Evolutionary conservation across 2,113 vertebrate species (phyloP).

Genomic region (Scopus umbretta): DNA sequence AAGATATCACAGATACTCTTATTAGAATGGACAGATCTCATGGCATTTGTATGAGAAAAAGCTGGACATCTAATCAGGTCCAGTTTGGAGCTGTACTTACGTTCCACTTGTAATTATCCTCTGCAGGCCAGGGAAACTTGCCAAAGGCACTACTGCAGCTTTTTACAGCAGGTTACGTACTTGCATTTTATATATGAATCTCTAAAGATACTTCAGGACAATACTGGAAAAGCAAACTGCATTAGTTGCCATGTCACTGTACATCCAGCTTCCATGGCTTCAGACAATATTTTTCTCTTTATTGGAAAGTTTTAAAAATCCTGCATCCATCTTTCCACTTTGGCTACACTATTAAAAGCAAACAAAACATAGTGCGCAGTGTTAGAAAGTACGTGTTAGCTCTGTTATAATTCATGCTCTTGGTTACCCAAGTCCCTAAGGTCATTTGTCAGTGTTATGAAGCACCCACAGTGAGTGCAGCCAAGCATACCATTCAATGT

Average conservation of each 20-base stretch:
- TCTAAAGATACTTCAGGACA: neutral
- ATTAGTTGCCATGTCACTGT: neutral
- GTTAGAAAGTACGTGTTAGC: neutral
- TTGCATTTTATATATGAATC: neutral
- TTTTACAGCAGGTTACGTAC: neutral
- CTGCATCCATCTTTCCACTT: neutral
- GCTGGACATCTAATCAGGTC: neutral
- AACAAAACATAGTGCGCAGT: neutral
- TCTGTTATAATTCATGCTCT: neutral
- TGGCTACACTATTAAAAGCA: neutral
- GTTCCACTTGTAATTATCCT: neutral
- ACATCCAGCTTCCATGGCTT: neutral
- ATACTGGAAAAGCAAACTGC: neutral
- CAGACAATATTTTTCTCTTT: neutral
- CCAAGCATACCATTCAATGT: fast-evolving
- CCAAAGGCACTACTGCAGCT: neutral
- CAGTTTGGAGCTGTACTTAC: neutral
- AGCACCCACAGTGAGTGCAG: neutral
- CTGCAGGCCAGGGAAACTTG: neutral
- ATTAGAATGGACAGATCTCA: neutral
- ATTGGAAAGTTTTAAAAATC: neutral
- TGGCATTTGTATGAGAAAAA: neutral
- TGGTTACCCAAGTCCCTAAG: neutral
- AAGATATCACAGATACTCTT: neutral
- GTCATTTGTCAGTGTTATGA: neutral